Evolutionary conservation across 30 jellyfish, hydroid and myxozoan species (phyloP), one percentile per base, ranked within the genome.

Genomic region (Aurelia sp.): DNA sequence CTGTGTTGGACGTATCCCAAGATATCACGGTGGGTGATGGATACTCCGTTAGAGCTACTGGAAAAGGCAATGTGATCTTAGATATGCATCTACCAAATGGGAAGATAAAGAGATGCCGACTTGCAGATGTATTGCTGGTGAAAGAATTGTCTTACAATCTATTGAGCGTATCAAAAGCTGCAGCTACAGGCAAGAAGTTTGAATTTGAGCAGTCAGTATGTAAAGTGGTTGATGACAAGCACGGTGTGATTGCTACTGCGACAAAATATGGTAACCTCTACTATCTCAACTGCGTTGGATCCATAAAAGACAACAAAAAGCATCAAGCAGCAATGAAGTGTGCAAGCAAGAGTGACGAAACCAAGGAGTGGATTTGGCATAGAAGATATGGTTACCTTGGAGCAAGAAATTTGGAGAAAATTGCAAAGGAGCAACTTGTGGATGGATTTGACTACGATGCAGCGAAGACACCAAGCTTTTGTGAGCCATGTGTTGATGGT

Each of bases 311-410:
- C 51, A 73, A 11, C 22, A 59, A 13, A 62, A 51, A 62, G 27
- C 19, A 62, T 62, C 73, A 62, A 62, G 22, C 22, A 62, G 33
- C 33, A 27, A 27, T 27, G 73, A 12, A 12, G 27, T 62, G 73
- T 12, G 27, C 27, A 1, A 19, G 19, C 27, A 19, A 62, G 73
- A 62, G 73, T 62, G 73, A 62, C 19, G 73, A 62, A n/a, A n/a
- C 73, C 27, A 62, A 62, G 19, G 73, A 62, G 73, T 12, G 73
- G 20, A 62, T 62, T 19, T 62, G 73, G 90, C 97, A 81, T 52
- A 64, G 73, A 69, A 31, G 90, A 20, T 88, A 52, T 55, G 89
- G 97, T n/a, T 86, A 88, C 57, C 62, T 84, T 17, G 85, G 85
- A 9, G 23, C 21, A 9, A 20, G 50, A 20, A 61, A 67, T 52